Evolutionary conservation across 2,797 vertebrate genomes (phyloP).

Genomic region (Perodicticus potto): DNA sequence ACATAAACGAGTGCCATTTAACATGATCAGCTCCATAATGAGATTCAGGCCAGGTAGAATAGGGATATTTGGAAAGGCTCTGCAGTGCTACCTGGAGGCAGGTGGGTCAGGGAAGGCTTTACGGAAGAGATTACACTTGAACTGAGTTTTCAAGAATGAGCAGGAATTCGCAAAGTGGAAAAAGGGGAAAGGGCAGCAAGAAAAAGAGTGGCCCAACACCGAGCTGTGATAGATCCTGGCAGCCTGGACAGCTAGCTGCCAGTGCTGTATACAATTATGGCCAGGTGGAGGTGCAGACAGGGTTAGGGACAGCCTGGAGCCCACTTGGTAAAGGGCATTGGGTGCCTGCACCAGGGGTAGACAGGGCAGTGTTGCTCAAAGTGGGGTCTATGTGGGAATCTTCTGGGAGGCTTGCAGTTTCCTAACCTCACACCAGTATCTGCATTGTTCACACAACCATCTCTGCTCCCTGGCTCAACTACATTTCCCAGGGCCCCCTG

Average conservation of each 20-base stretch:
- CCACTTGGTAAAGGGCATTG: neutral
- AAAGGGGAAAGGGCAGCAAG: neutral
- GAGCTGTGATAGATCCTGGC: neutral
- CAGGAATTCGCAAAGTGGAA: constrained; percentile 47
- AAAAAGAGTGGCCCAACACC: neutral
- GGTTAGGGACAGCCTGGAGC: neutral
- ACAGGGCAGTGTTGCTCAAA: neutral
- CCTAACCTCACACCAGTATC: neutral
- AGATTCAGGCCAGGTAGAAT: constrained; percentile 20
- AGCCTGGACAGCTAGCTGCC: neutral
- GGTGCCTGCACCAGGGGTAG: neutral
- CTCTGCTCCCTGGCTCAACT: constrained; percentile 26
- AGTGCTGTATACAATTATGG: neutral
- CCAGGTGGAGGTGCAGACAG: neutral
- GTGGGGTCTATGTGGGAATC: neutral
- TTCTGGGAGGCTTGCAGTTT: neutral
- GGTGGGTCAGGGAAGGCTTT: neutral
- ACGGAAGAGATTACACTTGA: constrained; percentile 5
- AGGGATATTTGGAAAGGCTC: neutral
- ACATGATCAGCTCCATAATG: constrained; percentile 22
- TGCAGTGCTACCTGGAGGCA: neutral
- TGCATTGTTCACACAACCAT: neutral
- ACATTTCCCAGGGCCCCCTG: constrained; percentile 48
- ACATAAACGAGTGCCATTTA: constrained; percentile 39
- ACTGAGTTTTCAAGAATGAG: neutral